Evolutionary conservation across 2,888 invertebrate genomes (phyloP).

Genomic region (Taenaris catops): DNA sequence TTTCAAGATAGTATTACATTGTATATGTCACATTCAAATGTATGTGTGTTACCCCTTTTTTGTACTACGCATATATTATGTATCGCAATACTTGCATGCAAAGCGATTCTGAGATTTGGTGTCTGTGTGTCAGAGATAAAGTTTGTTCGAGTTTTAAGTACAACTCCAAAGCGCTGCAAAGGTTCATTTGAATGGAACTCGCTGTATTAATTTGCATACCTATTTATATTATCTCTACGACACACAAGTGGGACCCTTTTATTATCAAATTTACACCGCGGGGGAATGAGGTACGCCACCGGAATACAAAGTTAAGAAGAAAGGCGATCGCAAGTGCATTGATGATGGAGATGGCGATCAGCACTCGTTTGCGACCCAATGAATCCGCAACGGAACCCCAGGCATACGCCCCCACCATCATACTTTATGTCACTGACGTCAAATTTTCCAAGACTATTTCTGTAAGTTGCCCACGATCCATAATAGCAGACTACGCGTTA

Average conservation of each 20-base stretch:
- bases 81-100: no score
- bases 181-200: slow-evolving; percentile 75
- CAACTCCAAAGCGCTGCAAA: slow-evolving; percentile 71
- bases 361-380: slow-evolving; percentile 91
- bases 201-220: slow-evolving; percentile 75
- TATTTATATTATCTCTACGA: slow-evolving; percentile 79
- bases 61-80: no score
- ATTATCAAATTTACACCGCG: slow-evolving; percentile 74
- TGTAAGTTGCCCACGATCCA: no score
- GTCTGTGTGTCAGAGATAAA: slow-evolving; percentile 19
- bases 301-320: slow-evolving; percentile 69
- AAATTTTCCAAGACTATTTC: no score
- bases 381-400: slow-evolving; percentile 96
- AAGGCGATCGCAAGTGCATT: slow-evolving; percentile 92
- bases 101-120: slow-evolving; percentile 3
- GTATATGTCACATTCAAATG: no score
- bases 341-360: slow-evolving; percentile 93
- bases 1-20: no score
- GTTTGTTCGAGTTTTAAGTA: slow-evolving; percentile 45
- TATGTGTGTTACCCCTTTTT: no score
- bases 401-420: slow-evolving; percentile 96
- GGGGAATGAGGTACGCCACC: slow-evolving; percentile 46
- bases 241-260: slow-evolving; percentile 76
- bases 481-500: no score
- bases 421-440: no score